Conservation (phyloP, 1,140 invertebrate species). For the Drosophila neocordata region DNA sequence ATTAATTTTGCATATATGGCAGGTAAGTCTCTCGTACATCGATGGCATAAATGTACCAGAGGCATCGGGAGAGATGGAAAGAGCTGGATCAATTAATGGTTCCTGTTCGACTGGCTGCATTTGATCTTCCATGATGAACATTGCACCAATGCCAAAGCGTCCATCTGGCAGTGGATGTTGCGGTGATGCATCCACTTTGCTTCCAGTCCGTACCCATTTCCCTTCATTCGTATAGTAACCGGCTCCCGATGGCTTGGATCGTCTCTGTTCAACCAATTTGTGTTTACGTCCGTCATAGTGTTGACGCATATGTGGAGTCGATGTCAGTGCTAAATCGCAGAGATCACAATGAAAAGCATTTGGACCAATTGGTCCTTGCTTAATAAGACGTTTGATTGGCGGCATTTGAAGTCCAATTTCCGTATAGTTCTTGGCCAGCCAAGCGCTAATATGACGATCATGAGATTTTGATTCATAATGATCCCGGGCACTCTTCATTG, state of each 20-base stretch:
- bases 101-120: not conserved
- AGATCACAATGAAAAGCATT: slow-evolving; percentile 81
- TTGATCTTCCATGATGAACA: slow-evolving; percentile 2
- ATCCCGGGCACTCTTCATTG: slow-evolving; percentile 80
- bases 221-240: slow-evolving; percentile 81
- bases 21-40: slow-evolving; percentile 45
- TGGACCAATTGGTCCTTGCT: slow-evolving; percentile 57
- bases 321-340: slow-evolving; percentile 83
- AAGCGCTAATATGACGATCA: slow-evolving; percentile 83
- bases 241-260: slow-evolving; percentile 70
- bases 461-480: slow-evolving; percentile 84
- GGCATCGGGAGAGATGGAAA: not conserved
- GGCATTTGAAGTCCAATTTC: slow-evolving; percentile 67
- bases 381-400: slow-evolving; percentile 64
- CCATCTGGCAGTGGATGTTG: slow-evolving; percentile 36
- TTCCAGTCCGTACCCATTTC: slow-evolving; percentile 81
- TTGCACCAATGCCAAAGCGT: slow-evolving; percentile 55
- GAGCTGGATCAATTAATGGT: not conserved
- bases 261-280: slow-evolving; percentile 62
- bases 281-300: slow-evolving; percentile 83
- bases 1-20: slow-evolving; percentile 81
- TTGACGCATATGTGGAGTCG: slow-evolving; percentile 83
- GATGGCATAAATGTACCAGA: not conserved
- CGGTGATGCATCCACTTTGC: slow-evolving; percentile 23
- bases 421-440: slow-evolving; percentile 71